Percentiles rank a stretch among this genome's conserved stretches.
phyloP scores from a whole-genome alignment of 2,797 vertebrate species.

The Threskiornis aethiopicus region DNA sequence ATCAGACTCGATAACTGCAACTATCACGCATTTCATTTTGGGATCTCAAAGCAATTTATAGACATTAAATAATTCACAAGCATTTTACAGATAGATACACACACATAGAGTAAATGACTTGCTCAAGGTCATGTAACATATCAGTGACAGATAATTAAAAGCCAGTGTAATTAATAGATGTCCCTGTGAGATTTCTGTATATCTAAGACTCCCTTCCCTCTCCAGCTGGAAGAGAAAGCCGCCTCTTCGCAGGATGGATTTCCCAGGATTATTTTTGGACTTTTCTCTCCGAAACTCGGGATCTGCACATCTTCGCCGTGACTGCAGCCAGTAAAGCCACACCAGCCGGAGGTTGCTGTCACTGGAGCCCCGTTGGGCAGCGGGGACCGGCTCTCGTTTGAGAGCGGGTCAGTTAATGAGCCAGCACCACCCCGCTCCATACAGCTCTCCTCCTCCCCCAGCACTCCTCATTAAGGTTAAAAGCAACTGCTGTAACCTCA shows the following conservation, averaged over 20 bases:
- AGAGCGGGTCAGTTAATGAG: not conserved
- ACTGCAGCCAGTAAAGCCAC: fast-evolving
- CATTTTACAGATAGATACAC: not conserved
- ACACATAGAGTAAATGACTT: not conserved
- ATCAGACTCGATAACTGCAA: not conserved
- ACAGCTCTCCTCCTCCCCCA: not conserved
- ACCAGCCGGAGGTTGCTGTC: fast-evolving
- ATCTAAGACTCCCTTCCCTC: not conserved
- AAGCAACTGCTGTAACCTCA: not conserved
- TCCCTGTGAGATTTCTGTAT: not conserved
- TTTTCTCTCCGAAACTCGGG: not conserved
- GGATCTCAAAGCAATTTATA: not conserved
- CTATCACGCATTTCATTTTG: not conserved
- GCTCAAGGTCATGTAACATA: not conserved
- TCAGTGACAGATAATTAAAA: slow-evolving; percentile 2
- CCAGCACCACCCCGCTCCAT: not conserved
- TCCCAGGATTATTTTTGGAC: not conserved
- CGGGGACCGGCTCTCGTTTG: fast-evolving
- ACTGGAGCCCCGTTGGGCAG: not conserved
- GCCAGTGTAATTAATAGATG: not conserved
- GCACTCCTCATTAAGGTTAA: not conserved
- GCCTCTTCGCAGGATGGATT: fast-evolving
- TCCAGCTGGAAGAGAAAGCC: not conserved
- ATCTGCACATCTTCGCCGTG: fast-evolving
- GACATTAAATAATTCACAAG: slow-evolving; percentile 8